Percentiles rank a stretch among this genome's conserved stretches.
phyloP scores from a whole-genome alignment of 1,140 invertebrate species.

The Megalopta genalis region DNA sequence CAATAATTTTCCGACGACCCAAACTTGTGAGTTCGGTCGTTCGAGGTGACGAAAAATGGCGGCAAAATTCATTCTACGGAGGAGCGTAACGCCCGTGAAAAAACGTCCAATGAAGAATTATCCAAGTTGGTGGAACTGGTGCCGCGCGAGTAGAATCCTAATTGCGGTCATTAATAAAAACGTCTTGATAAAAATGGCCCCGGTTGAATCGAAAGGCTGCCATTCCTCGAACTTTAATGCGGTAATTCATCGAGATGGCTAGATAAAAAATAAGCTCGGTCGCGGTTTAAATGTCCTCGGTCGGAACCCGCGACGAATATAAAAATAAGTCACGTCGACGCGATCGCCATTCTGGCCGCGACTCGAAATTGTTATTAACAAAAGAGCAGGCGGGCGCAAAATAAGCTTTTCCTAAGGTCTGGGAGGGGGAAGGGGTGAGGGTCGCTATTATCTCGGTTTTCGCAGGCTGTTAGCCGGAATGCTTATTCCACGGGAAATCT shows the following conservation, averaged over 20 bases:
- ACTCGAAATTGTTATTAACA: conserved; percentile 42
- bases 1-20: neutral
- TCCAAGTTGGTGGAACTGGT: neutral
- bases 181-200: conserved; percentile 22
- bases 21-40: neutral
- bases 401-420: conserved; percentile 34
- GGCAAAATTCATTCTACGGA: no score
- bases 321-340: conserved; percentile 19
- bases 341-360: neutral
- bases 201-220: neutral
- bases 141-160: neutral
- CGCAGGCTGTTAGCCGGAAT: conserved; percentile 47
- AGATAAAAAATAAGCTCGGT: neutral
- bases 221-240: neutral
- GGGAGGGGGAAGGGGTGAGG: neutral
- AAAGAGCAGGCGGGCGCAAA: neutral
- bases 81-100: neutral
- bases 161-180: conserved; percentile 25
- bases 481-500: conserved; percentile 41
- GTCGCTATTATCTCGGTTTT: conserved; percentile 45
- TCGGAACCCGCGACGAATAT: no score
- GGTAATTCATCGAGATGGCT: conserved; percentile 7
- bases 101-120: neutral
- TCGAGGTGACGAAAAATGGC: neutral
- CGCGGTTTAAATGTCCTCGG: neutral